Base-by-base conservation (phyloP, 2,113 vertebrate species). In the Calidris pygmaea region DNA sequence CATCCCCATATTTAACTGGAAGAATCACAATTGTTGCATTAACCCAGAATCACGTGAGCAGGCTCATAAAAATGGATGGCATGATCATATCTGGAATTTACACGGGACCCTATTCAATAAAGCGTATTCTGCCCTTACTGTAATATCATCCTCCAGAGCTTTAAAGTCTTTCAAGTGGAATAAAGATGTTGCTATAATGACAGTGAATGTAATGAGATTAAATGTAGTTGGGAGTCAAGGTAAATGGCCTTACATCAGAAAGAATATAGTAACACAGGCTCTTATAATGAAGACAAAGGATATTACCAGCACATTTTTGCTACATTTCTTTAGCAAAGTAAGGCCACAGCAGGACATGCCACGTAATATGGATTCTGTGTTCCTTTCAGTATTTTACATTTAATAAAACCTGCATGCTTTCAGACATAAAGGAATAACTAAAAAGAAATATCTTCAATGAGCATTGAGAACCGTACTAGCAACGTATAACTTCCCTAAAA, bases 211-310 rank as follows among this genome's bases (percentile, higher is more conserved):
- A 98, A 97, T 96, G 96, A 98, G 97, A 98, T 97, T 98, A 97
- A 97, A 98, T 97, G 95, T 86, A 96, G 89, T 95, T 89, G 95
- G 80, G 91, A 98, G 96, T 82, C 94, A 96, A 97, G 96, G 97
- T 96, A 98, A 97, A 97, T 96, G 98, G 96, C 97, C 98, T 98
- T 97, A 98, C 96, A 94, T 96, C 87, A n/a, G 87, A 97, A 97
- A 92, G 89, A 74, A 85, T 93, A 97, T 96, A 95, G 91, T 66
- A 97, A 97, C 94, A 87, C 85, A 81, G 92, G 53, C 78, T 86
- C 89, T 87, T 83, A 91, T 97, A 98, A 98, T 97, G 97, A 98
- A 98, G 97, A 97, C 97, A 98, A 97, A 95, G 87, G 88, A 93
- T 91, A 88, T 88, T 75, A 90, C 95, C 85, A 93, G 85, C 84